Evolutionary conservation across 2,797 vertebrate species (phyloP), one percentile per base, ranked within the genome.

Genomic region (Labeo calbasu): DNA sequence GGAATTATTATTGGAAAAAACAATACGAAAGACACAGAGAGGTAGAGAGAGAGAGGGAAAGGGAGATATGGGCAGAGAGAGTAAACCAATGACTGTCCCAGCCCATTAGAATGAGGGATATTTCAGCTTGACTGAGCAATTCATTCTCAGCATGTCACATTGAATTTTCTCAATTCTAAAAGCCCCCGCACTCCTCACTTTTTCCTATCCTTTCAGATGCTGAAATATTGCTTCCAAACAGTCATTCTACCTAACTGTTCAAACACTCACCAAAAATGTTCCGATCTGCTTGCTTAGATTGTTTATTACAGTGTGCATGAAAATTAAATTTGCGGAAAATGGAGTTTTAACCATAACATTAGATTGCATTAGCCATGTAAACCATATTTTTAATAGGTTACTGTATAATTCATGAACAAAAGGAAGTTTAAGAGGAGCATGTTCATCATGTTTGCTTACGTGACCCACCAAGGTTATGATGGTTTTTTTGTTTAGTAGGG

Each of bases 101-200:
- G 96, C 96, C 97, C 97, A 98, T 99, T 98, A 98, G 96, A 98
- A 98, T 96, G 98, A 97, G 96, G 95, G 95, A 96, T 97, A 98
- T 98, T 98, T 99, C 97, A 98, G 97, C 96, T 97, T 98, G 97
- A 98, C 96, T 99, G 97, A 99, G 96, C 96, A 97, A 95, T 95
- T 96, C 94, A 96, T 99, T 99, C 96, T 97, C 96, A 93, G 97
- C 97, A 97, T 99, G 97, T 99, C 97, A 98, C 96, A 97, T 97
- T 98, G 96, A 96, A 97, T 99, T 99, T 98, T 97, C 98, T 97
- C 97, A 94, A 94, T 95, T 95, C 95, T 94, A 95, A 96, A 95
- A 94, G 94, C 94, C 94, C 91, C 93, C 94, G 92, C 92, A 91
- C 92, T 93, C 92, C 92, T 91, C 92, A 91, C 92, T 95, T 94